Percentiles rank a stretch among this genome's conserved stretches.
Evolutionary conservation across 1,140 invertebrate species (phyloP).

Genomic region (Aphidius ervi): DNA sequence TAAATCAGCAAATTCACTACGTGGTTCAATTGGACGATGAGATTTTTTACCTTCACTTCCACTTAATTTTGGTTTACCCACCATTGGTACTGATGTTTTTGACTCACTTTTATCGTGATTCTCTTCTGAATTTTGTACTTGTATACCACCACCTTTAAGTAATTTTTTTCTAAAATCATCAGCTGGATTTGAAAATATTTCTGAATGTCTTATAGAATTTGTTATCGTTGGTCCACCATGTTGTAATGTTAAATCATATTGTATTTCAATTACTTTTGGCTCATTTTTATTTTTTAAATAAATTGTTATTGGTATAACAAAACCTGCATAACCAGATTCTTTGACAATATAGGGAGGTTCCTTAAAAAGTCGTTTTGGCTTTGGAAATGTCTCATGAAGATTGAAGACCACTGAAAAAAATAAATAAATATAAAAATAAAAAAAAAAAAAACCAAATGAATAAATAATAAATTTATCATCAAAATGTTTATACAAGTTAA

Average conservation of each 20-base stretch:
- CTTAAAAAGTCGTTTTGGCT: slow-evolving; percentile 82
- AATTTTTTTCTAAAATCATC: slow-evolving; percentile 87
- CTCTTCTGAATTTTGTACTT: slow-evolving; percentile 36
- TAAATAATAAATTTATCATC: not conserved
- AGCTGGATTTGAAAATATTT: slow-evolving; percentile 77
- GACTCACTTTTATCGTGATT: slow-evolving; percentile 42
- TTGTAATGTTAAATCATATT: slow-evolving; percentile 83
- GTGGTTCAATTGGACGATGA: slow-evolving; percentile 59
- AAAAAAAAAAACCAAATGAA: slow-evolving; percentile 12
- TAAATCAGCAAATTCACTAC: slow-evolving; percentile 67
- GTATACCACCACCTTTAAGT: slow-evolving; percentile 77
- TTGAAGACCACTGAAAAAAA: slow-evolving; percentile 73
- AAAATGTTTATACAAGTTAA: not conserved
- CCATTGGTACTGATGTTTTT: slow-evolving; percentile 46
- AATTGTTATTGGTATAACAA: slow-evolving; percentile 84
- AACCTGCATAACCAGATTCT: slow-evolving; percentile 93
- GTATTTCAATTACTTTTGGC: slow-evolving; percentile 79
- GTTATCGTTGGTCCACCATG: slow-evolving; percentile 65
- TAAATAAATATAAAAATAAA: slow-evolving; percentile 1
- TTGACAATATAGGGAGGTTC: slow-evolving; percentile 87
- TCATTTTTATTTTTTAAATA: slow-evolving; percentile 89
- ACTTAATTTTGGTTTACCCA: slow-evolving; percentile 67
- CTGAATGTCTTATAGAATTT: slow-evolving; percentile 66
- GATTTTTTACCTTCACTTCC: slow-evolving; percentile 56
- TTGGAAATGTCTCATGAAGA: slow-evolving; percentile 87